Percentiles rank a stretch among this genome's conserved stretches.
Conservation (phyloP, 2,888 invertebrate species). For the Mesopsocus fuscifrons region DNA sequence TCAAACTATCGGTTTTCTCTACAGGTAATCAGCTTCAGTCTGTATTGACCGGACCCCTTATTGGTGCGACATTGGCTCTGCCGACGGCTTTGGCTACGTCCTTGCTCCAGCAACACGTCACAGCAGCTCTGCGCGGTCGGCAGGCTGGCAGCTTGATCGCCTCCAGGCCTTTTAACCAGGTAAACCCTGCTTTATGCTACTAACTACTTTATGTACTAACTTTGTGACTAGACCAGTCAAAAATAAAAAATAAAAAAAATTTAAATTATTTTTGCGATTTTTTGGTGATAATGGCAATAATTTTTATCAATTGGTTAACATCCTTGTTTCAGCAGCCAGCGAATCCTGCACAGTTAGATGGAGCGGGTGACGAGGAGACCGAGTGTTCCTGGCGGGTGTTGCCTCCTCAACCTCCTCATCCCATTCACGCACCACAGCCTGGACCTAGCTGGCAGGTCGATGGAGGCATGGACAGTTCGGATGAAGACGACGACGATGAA, state of each 20-base stretch:
- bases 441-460: constrained; percentile 12
- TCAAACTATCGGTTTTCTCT: constrained; percentile 15
- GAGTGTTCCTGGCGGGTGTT: background rate
- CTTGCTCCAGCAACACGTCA: constrained; percentile 74
- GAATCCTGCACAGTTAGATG: constrained; percentile 16
- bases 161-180: background rate
- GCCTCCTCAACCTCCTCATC: background rate
- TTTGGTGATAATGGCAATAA: no score
- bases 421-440: background rate
- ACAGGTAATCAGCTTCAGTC: constrained; percentile 37
- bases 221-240: no score
- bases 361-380: constrained; percentile 14
- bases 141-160: constrained; percentile 21
- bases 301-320: no score
- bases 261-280: constrained; percentile 8
- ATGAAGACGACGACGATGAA: constrained; percentile 31
- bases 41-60: constrained; percentile 70
- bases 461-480: constrained; percentile 26
- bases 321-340: no score
- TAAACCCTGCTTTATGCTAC: constrained; percentile 3
- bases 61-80: constrained; percentile 74
- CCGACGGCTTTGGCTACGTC: constrained; percentile 65
- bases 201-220: no score
- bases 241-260: no score
- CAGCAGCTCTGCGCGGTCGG: constrained; percentile 47